Percentiles rank a stretch among this genome's conserved stretches.
Conservation (phyloP, 2,113 vertebrate genomes). For the Crocuta crocuta region DNA sequence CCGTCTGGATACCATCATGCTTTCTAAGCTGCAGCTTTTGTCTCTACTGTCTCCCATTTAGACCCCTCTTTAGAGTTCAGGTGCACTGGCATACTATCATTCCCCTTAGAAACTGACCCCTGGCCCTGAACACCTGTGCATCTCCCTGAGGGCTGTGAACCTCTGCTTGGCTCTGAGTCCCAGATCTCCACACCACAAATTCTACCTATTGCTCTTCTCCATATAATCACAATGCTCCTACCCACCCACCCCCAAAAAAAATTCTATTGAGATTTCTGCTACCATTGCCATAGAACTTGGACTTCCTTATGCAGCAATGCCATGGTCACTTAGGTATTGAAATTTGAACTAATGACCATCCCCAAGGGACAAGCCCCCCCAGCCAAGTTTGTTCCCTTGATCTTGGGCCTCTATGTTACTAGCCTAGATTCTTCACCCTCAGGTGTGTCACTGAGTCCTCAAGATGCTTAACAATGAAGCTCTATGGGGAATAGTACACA, state of each 20-base stretch:
- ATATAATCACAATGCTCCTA: too few relatives aligned
- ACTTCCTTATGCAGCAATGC: neutral
- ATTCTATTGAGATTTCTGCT: neutral
- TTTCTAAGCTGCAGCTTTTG: neutral
- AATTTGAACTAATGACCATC: neutral
- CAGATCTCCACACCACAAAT: neutral
- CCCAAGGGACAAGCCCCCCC: neutral
- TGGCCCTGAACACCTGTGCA: neutral
- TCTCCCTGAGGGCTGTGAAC: neutral
- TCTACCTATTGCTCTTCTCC: neutral
- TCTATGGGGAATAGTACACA: neutral
- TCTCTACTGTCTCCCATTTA: neutral
- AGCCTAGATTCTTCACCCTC: neutral
- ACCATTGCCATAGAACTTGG: neutral
- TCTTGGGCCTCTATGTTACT: neutral
- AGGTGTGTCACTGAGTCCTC: neutral
- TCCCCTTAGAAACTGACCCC: neutral
- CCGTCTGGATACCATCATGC: fast-evolving
- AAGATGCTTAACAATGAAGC: neutral
- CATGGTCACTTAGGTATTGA: neutral
- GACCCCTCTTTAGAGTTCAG: neutral
- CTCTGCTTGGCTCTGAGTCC: neutral
- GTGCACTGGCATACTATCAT: neutral
- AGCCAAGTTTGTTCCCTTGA: neutral
- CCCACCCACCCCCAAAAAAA: neutral